Evolutionary conservation across 2,113 vertebrate genomes (phyloP).

Genomic region (Hoplias malabaricus): DNA sequence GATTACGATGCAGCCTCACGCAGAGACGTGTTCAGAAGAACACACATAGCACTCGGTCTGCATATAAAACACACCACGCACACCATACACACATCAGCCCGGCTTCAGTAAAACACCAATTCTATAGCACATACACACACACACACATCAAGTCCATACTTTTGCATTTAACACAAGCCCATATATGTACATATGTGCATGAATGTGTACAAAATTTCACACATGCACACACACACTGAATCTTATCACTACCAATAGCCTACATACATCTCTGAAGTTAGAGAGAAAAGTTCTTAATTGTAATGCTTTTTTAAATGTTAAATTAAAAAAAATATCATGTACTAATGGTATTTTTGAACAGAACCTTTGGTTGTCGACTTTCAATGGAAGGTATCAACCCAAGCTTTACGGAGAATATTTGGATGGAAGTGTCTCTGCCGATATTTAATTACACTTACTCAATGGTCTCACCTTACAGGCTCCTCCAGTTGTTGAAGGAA

Average conservation of each 20-base stretch:
- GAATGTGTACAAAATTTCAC: no score
- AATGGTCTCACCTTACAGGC: not conserved
- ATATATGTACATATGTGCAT: not conserved
- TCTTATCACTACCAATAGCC: no score
- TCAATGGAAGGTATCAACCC: not conserved
- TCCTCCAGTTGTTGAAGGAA: not conserved
- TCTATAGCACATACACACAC: slow-evolving; percentile 4
- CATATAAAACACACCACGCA: not conserved
- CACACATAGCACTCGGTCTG: slow-evolving; percentile 11
- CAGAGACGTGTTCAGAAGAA: slow-evolving; percentile 55
- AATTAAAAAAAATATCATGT: no score
- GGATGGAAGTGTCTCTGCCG: not conserved
- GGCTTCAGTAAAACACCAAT: not conserved
- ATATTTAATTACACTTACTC: not conserved
- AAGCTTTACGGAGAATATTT: not conserved
- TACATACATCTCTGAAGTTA: no score
- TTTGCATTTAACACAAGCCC: not conserved
- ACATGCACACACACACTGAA: no score
- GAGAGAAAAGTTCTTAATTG: no score
- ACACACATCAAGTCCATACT: not conserved
- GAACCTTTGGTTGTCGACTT: no score
- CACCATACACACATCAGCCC: not conserved
- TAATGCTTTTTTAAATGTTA: no score
- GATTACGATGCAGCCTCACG: slow-evolving; percentile 57
- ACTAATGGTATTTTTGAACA: no score